These are phyloP conservation scores for Hafferia zeledoni DNA, from an alignment of 2,797 vertebrate species.

Conservation along the genomic window DNA sequence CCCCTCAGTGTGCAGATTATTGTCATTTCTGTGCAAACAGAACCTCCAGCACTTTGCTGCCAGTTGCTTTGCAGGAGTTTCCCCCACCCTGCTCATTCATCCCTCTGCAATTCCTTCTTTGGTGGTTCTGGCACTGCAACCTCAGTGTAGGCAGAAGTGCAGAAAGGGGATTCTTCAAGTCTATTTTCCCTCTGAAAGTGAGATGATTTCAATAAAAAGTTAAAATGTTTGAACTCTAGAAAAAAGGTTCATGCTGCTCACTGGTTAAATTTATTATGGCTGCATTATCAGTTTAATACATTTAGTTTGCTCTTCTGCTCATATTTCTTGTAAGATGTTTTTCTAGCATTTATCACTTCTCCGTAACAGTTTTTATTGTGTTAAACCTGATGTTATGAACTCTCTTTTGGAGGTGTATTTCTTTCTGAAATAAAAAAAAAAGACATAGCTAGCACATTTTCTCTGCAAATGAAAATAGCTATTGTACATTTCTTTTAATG, in stretches of 20 bases:
- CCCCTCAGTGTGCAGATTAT: no score
- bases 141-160: slow-evolving; percentile 31
- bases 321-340: not conserved
- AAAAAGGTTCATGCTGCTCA: slow-evolving; percentile 17
- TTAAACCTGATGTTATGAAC: not conserved
- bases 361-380: not conserved
- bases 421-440: not conserved
- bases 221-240: slow-evolving; percentile 50
- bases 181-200: not conserved
- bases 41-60: no score
- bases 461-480: not conserved
- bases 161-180: slow-evolving; percentile 26
- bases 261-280: not conserved
- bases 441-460: not conserved
- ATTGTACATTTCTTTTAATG: not conserved
- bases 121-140: slow-evolving; percentile 62
- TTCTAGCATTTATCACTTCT: not conserved
- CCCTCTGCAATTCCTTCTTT: slow-evolving; percentile 70
- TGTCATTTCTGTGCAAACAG: no score
- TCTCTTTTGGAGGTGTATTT: not conserved
- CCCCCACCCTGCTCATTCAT: not conserved
- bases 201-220: not conserved
- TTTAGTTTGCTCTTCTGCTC: slow-evolving; percentile 20
- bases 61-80: slow-evolving; percentile 60
- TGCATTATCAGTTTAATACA: not conserved